A percentile compares a stretch with the other conserved stretches of the same genome.
phyloP scores from a whole-genome alignment of 2,888 invertebrate species.

The Sericinus montela region DNA sequence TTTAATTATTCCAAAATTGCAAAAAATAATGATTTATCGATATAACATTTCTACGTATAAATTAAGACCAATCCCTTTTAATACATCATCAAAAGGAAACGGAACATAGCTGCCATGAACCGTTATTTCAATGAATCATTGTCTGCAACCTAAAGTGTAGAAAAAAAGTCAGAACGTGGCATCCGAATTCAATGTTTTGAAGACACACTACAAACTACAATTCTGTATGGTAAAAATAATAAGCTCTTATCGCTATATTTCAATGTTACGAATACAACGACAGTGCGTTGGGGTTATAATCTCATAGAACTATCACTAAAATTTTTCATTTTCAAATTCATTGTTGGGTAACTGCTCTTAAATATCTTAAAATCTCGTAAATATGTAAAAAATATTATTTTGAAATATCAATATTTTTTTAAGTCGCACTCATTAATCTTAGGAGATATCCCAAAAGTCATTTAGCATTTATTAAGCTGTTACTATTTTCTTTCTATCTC shows the following conservation, averaged over 20 bases:
- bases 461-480: no score
- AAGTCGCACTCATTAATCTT: no score
- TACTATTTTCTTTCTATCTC: no score
- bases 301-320: no score
- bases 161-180: no score
- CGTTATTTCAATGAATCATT: conserved; percentile 19
- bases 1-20: not conserved
- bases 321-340: no score
- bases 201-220: not conserved
- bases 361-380: no score
- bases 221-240: not conserved
- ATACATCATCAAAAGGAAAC: conserved; percentile 3
- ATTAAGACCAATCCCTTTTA: conserved; percentile 8
- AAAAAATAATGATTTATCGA: not conserved
- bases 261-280: not conserved
- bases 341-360: no score
- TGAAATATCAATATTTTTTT: no score
- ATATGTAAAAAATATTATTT: no score
- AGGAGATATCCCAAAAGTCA: no score
- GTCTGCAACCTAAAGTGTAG: conserved; percentile 12
- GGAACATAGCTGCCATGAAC: conserved; percentile 12
- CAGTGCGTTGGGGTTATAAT: not conserved
- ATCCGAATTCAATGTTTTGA: not conserved
- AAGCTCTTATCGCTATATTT: conserved; percentile 1
- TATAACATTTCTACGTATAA: not conserved